A percentile compares a stretch with the other conserved stretches of the same genome.
These are phyloP conservation scores for Dicrurus megarhynchus DNA, from an alignment of 2,113 vertebrate species.

Conservation along the genomic window DNA sequence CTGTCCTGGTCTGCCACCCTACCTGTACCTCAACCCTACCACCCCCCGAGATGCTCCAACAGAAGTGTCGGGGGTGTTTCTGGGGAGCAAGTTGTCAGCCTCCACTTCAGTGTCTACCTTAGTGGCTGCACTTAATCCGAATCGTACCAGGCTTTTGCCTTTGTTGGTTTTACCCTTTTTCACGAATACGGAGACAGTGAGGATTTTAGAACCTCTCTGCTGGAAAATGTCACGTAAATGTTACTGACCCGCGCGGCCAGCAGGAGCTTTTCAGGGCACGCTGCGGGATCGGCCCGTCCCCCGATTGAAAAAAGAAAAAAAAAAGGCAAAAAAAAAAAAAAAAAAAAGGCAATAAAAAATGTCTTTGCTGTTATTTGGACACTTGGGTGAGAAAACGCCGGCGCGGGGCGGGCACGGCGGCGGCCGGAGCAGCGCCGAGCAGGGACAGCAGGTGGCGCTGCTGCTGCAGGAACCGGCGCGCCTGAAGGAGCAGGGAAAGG, in stretches of 20 bases:
- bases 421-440: neutral
- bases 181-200: neutral
- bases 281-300: neutral
- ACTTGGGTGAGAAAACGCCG: neutral
- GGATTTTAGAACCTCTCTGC: neutral
- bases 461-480: neutral
- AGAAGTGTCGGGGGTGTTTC: neutral
- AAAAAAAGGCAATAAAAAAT: neutral
- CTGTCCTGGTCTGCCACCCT: neutral
- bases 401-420: neutral
- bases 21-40: accelerated
- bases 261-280: neutral
- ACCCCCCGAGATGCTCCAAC: accelerated
- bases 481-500: too few relatives aligned
- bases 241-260: neutral
- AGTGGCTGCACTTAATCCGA: neutral
- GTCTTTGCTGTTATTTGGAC: neutral
- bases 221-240: slow-evolving; percentile 43
- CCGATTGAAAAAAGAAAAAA: too few relatives aligned
- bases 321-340: neutral
- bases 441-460: slow-evolving; percentile 51
- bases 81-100: neutral
- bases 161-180: neutral
- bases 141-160: neutral
- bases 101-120: neutral